A percentile compares a stretch with the other conserved stretches of the same genome.
These are phyloP conservation scores for Drosophila infuscata DNA, from an alignment of 2,888 invertebrate species.

Conservation along the genomic window DNA sequence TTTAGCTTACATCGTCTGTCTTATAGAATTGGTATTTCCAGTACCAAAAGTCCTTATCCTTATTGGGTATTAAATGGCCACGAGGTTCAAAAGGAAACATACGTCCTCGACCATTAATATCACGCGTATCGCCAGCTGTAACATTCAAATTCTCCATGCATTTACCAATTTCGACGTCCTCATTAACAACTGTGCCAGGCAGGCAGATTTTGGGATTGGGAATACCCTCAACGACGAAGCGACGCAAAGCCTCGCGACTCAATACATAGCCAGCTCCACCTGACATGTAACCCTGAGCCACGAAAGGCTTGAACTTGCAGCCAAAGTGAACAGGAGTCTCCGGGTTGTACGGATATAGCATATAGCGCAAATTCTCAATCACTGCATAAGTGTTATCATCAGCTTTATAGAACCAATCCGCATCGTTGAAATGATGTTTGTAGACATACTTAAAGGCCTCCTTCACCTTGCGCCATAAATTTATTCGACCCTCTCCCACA, in stretches of 20 bases:
- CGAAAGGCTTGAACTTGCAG: background rate
- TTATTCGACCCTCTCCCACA: slow-evolving; percentile 1
- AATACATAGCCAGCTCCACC: slow-evolving; percentile 7
- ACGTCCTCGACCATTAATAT: slow-evolving; percentile 83
- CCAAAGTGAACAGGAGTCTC: slow-evolving; percentile 12
- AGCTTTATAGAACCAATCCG: slow-evolving; percentile 15
- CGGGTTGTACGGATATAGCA: slow-evolving; percentile 10
- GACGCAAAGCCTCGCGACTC: slow-evolving; percentile 6
- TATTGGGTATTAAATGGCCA: background rate
- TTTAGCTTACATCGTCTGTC: background rate
- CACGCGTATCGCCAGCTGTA: slow-evolving; percentile 94
- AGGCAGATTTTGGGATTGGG: background rate
- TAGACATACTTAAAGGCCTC: slow-evolving; percentile 10
- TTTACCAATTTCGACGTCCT: slow-evolving; percentile 85
- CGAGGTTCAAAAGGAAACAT: background rate
- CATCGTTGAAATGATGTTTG: slow-evolving; percentile 11
- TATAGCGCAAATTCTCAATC: slow-evolving; percentile 7
- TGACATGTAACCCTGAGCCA: slow-evolving; percentile 5
- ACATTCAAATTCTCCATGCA: slow-evolving; percentile 88
- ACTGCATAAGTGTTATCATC: slow-evolving; percentile 11
- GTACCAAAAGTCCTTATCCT: background rate
- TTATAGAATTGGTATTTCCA: background rate
- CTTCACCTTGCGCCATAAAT: slow-evolving; percentile 8
- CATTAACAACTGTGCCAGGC: background rate
- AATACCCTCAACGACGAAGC: slow-evolving; percentile 2